Conservation (phyloP, 2,797 vertebrate species). For the Macroramphosus scolopax region DNA sequence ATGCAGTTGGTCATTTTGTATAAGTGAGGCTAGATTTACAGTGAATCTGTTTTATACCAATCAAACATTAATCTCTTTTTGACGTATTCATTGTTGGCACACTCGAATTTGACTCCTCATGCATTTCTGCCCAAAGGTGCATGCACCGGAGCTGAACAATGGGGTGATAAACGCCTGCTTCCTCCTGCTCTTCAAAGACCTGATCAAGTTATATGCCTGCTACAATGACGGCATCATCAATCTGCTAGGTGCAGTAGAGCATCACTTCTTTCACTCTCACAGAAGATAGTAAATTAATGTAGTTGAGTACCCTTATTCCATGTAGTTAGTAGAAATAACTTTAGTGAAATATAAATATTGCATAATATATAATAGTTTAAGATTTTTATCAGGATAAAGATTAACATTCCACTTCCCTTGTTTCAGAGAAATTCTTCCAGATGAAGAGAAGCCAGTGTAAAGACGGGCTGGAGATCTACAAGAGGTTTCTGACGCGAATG, state of each 20-base stretch:
- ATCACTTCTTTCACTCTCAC: not conserved
- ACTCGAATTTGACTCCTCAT: too few relatives aligned
- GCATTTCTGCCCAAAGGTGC: conserved; percentile 77
- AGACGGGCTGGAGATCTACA: conserved; percentile 99
- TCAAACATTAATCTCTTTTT: too few relatives aligned
- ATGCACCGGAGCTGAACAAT: conserved; percentile 91
- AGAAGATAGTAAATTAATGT: too few relatives aligned
- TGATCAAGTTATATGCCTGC: conserved; percentile 98
- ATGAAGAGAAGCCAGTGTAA: conserved; percentile 99
- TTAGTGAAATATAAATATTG: too few relatives aligned
- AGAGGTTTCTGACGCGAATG: conserved; percentile 97
- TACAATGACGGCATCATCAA: conserved; percentile 99
- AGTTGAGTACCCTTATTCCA: not conserved
- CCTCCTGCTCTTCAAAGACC: conserved; percentile 97
- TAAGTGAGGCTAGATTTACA: too few relatives aligned
- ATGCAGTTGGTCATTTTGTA: too few relatives aligned
- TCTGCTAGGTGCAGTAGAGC: conserved; percentile 84
- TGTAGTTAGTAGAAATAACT: too few relatives aligned
- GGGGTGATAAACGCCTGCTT: conserved; percentile 96
- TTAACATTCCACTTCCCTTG: too few relatives aligned
- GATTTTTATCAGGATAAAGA: too few relatives aligned
- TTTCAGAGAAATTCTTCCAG: conserved; percentile 99
- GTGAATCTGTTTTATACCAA: too few relatives aligned
- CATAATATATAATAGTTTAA: too few relatives aligned
- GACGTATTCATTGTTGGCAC: too few relatives aligned